These are phyloP conservation scores for Heloderma charlesbogerti DNA, from an alignment of 2,113 vertebrate species.

Conservation along the genomic window DNA sequence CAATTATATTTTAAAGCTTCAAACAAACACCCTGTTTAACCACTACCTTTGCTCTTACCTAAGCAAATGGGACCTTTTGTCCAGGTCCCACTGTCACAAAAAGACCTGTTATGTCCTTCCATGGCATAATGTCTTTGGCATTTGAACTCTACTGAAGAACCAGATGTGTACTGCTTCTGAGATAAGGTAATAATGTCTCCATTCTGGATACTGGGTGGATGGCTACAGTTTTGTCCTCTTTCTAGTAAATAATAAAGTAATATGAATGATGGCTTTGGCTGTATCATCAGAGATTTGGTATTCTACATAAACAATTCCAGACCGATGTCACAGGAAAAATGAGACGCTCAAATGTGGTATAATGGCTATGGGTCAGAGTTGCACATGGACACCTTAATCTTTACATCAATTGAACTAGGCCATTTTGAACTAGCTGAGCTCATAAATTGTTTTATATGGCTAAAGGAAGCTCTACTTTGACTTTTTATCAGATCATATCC, in stretches of 20 bases:
- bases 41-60: slow-evolving; percentile 39
- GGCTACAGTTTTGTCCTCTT: not conserved
- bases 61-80: slow-evolving; percentile 45
- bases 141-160: slow-evolving; percentile 13
- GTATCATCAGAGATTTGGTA: not conserved
- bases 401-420: not conserved
- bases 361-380: not conserved
- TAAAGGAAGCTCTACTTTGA: not conserved
- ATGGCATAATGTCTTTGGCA: slow-evolving; percentile 11
- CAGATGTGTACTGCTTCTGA: not conserved
- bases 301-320: not conserved
- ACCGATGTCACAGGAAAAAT: not conserved
- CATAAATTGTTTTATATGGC: not conserved
- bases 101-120: slow-evolving; percentile 5
- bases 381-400: not conserved
- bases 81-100: slow-evolving; percentile 52
- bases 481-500: not conserved
- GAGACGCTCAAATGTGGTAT: not conserved
- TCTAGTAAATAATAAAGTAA: not conserved
- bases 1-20: not conserved
- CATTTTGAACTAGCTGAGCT: not conserved
- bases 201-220: not conserved
- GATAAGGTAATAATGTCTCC: slow-evolving; percentile 7
- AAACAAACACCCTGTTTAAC: too few relatives aligned
- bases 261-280: not conserved